phyloP scores from a whole-genome alignment of 2,888 invertebrate species.

The Xiphydria camelus region DNA sequence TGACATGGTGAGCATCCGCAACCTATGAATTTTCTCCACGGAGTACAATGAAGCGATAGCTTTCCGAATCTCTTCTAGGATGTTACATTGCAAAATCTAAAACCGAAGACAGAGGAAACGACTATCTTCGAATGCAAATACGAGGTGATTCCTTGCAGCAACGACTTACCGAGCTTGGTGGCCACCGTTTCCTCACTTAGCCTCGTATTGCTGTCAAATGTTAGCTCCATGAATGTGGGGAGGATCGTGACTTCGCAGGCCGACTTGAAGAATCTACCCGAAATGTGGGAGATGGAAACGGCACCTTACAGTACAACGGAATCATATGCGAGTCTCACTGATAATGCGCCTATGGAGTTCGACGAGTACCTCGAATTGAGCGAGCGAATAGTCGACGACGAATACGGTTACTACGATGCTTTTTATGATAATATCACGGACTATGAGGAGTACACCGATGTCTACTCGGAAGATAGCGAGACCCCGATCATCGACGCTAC shows the following conservation, averaged over 20 bases:
- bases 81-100: constrained; percentile 61
- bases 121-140: constrained; percentile 29
- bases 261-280: neutral
- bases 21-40: neutral
- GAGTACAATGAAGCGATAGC: neutral
- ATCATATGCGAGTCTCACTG: neutral
- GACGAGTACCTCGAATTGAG: neutral
- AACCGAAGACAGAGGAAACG: constrained; percentile 50
- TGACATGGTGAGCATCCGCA: constrained; percentile 73
- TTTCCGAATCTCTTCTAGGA: constrained; percentile 49
- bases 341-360: neutral
- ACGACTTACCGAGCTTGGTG: constrained; percentile 46
- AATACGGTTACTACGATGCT: constrained; percentile 14
- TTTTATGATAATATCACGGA: neutral
- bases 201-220: constrained; percentile 48
- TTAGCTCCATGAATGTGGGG: too few species aligned
- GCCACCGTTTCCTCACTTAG: constrained; percentile 55
- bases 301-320: neutral
- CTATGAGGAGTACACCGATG: constrained; percentile 3
- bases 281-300: neutral
- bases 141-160: constrained; percentile 46
- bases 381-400: neutral
- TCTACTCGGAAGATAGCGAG: constrained; percentile 14
- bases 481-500: constrained; percentile 16
- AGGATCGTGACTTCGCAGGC: neutral